A percentile compares a stretch with the other conserved stretches of the same genome.
phyloP scores from a whole-genome alignment of 2,888 invertebrate species.

The Nephrotoma flavescens region DNA sequence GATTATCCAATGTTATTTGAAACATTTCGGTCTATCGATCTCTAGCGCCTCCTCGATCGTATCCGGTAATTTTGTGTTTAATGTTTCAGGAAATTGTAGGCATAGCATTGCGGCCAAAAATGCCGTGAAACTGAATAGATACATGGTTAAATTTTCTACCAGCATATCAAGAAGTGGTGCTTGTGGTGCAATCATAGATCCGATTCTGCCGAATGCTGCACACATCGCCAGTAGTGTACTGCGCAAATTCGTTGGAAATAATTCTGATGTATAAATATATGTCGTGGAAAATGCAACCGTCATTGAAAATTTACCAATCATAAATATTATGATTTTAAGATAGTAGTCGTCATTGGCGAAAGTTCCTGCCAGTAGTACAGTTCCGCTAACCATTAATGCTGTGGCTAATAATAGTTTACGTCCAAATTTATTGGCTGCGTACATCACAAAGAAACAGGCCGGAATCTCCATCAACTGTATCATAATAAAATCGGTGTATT shows the following conservation, averaged over 20 bases:
- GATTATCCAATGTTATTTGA: neutral
- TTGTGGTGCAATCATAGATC: constrained; percentile 57
- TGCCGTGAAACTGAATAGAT: constrained; percentile 37
- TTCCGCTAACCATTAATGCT: constrained; percentile 41
- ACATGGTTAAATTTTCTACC: constrained; percentile 29
- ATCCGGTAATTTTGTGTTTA: constrained; percentile 38
- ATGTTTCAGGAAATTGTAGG: constrained; percentile 40
- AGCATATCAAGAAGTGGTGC: constrained; percentile 38
- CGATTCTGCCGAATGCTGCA: constrained; percentile 53
- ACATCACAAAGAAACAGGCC: constrained; percentile 47
- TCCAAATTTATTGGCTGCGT: constrained; percentile 47
- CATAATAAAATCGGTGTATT: constrained; percentile 57
- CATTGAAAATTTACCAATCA: constrained; percentile 49
- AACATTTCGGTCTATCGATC: constrained; percentile 14
- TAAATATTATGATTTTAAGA: constrained; percentile 28
- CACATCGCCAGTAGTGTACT: constrained; percentile 50
- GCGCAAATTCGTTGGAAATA: constrained; percentile 53
- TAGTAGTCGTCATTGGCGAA: constrained; percentile 17
- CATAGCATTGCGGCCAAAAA: constrained; percentile 36
- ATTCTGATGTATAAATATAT: constrained; percentile 53
- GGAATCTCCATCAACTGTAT: constrained; percentile 49
- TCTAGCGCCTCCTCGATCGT: constrained; percentile 38
- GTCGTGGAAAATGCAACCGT: constrained; percentile 50
- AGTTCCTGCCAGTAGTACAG: constrained; percentile 22
- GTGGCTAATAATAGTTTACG: constrained; percentile 41